Percentiles rank a stretch among this genome's conserved stretches.
phyloP scores from a whole-genome alignment of 1,140 invertebrate species.

The Trichoplusia ni region DNA sequence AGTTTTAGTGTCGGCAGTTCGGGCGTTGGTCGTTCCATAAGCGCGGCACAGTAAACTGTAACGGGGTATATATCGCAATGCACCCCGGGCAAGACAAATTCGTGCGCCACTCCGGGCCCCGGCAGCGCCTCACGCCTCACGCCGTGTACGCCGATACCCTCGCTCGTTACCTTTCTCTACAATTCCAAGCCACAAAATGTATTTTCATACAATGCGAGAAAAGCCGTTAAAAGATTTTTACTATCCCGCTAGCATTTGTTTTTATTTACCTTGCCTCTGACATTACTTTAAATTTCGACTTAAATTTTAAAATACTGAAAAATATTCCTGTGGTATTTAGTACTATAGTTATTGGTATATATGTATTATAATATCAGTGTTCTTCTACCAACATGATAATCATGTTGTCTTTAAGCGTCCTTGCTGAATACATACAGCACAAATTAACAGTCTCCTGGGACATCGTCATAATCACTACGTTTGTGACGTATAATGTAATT shows the following conservation, averaged over 20 bases:
- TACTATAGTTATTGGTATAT: too few species aligned
- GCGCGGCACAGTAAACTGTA: constrained; percentile 50
- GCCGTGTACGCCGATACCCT: constrained; percentile 5
- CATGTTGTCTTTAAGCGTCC: too few species aligned
- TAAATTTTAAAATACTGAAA: too few species aligned
- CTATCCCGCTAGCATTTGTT: constrained; percentile 2
- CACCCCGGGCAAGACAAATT: constrained; percentile 55
- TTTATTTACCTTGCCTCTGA: not conserved
- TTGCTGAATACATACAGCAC: too few species aligned
- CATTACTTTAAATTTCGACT: constrained; percentile 5
- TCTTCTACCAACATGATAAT: too few species aligned
- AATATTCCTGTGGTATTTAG: too few species aligned
- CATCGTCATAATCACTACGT: not conserved
- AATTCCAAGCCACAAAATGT: constrained; percentile 10
- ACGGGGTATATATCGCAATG: constrained; percentile 46
- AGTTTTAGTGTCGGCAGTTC: constrained; percentile 66
- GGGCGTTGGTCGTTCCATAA: constrained; percentile 56
- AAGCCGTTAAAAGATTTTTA: constrained; percentile 1
- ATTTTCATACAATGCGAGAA: constrained; percentile 14
- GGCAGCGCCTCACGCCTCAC: constrained; percentile 13
- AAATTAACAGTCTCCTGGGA: not conserved
- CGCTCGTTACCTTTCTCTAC: constrained; percentile 20
- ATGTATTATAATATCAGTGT: too few species aligned
- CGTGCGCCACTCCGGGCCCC: not conserved
- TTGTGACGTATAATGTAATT: not conserved